phyloP scores from a whole-genome alignment of 2,113 vertebrate genomes.

The Cyprinodon brontotheroides region DNA sequence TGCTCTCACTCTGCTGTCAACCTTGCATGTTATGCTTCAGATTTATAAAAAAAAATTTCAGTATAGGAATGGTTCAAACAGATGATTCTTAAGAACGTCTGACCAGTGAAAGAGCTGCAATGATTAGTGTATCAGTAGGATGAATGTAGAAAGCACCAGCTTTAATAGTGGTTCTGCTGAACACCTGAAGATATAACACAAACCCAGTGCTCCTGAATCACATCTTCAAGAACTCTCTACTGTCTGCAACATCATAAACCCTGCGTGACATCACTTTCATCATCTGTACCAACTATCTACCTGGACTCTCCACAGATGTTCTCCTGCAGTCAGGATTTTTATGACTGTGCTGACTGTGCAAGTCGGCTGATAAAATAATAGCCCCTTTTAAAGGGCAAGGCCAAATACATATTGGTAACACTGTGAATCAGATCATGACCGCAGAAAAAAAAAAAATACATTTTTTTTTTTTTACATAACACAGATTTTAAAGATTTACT shows the following conservation, averaged over 20 bases:
- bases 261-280: neutral
- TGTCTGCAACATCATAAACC: neutral
- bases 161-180: neutral
- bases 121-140: neutral
- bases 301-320: neutral
- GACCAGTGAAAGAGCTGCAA: slow-evolving; percentile 21
- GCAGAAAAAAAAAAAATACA: neutral
- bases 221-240: neutral
- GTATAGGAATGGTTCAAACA: slow-evolving; percentile 20
- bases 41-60: slow-evolving; percentile 39
- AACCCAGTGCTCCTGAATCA: neutral
- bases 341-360: neutral
- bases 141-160: neutral
- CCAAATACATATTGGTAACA: neutral
- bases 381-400: neutral
- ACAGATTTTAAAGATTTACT: neutral
- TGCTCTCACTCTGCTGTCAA: slow-evolving; percentile 58
- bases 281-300: neutral
- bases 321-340: neutral
- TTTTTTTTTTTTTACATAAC: neutral
- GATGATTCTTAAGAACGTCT: slow-evolving; percentile 7
- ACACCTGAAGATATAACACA: neutral
- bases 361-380: neutral
- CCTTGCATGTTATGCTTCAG: slow-evolving; percentile 48
- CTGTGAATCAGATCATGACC: neutral